Conservation (phyloP, 2,797 vertebrate genomes). For the Oceanodroma leucorhoa region DNA sequence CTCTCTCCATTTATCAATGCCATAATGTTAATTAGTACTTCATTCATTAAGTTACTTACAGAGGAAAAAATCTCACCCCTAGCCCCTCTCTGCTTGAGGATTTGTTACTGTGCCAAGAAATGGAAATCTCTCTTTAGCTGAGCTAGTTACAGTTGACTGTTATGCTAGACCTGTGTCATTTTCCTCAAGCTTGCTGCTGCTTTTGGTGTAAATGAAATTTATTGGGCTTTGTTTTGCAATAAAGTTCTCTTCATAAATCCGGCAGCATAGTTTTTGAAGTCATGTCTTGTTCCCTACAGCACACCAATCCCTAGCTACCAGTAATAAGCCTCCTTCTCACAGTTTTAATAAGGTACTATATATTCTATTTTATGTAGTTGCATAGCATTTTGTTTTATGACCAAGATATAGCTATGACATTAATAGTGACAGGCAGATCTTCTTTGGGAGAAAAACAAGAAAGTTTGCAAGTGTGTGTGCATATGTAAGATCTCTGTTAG, state of each 20-base stretch:
- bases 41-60: constrained; percentile 92
- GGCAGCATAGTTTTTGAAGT: constrained; percentile 6
- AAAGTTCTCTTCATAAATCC: constrained; percentile 26
- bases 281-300: neutral
- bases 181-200: neutral
- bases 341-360: neutral
- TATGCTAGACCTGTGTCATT: constrained; percentile 21
- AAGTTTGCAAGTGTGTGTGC: neutral
- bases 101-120: constrained; percentile 75
- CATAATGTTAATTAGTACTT: constrained; percentile 94
- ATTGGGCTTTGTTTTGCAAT: constrained; percentile 29
- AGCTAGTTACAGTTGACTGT: constrained; percentile 63
- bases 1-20: constrained; percentile 93
- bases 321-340: neutral
- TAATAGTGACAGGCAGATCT: neutral
- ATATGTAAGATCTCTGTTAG: neutral
- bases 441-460: neutral
- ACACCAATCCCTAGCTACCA: neutral
- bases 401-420: neutral
- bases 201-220: constrained; percentile 28
- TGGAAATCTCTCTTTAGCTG: constrained; percentile 64
- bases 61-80: constrained; percentile 79
- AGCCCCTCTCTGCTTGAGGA: constrained; percentile 72
- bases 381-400: neutral
- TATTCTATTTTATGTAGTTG: neutral